These are phyloP conservation scores for Calidris pugnax DNA, from an alignment of 2,113 vertebrate genomes.

Conservation along the genomic window DNA sequence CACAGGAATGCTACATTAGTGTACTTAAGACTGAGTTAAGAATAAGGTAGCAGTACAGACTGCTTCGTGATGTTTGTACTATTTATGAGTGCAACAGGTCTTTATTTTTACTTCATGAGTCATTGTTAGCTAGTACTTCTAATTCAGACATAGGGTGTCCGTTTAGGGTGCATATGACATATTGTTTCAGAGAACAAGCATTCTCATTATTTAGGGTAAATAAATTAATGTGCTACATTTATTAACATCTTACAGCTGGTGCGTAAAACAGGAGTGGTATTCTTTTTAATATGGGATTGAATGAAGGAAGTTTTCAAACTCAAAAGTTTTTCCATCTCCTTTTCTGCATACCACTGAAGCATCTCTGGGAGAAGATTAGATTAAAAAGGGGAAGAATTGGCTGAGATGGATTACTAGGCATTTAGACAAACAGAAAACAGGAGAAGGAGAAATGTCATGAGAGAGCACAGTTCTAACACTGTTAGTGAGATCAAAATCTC, in stretches of 20 bases:
- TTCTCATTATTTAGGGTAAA: background rate
- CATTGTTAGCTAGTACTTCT: background rate
- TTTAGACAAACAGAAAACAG: background rate
- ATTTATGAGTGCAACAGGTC: accelerated
- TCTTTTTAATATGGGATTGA: background rate
- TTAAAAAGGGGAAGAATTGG: background rate
- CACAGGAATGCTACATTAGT: background rate
- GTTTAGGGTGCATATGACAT: background rate
- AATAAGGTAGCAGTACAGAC: background rate
- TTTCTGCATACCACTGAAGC: background rate
- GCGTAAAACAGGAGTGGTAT: background rate
- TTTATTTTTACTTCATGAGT: background rate
- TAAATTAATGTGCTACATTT: background rate
- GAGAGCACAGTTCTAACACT: background rate
- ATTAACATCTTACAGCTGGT: background rate
- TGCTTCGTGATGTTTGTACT: background rate
- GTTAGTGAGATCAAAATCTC: background rate
- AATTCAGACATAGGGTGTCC: accelerated
- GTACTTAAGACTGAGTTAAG: background rate
- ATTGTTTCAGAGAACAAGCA: background rate
- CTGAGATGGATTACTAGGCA: background rate
- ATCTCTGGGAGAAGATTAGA: background rate
- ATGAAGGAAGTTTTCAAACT: background rate
- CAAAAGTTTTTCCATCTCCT: background rate
- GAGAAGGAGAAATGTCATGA: background rate